Percentiles rank a stretch among this genome's conserved stretches.
Conservation (phyloP, 2,888 invertebrate species). For the Celastrina argiolus region DNA sequence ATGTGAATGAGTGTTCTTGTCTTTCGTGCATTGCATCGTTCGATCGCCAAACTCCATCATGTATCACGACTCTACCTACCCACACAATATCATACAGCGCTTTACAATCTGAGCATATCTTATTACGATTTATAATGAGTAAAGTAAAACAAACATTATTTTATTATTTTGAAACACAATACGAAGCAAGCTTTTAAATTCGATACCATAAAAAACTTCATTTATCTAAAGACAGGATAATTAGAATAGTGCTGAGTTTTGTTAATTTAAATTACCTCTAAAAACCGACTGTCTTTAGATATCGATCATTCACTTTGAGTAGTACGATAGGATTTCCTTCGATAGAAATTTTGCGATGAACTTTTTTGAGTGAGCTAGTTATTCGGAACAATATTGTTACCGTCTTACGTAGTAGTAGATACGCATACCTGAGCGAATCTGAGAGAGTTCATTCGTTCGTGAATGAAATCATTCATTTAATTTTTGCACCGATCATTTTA, state of each 20-base stretch:
- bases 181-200: conserved; percentile 57
- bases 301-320: conserved; percentile 36
- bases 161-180: conserved; percentile 42
- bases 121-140: not conserved
- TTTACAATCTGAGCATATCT: conserved; percentile 34
- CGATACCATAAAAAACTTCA: conserved; percentile 25
- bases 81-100: conserved; percentile 50
- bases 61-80: conserved; percentile 55
- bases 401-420: conserved; percentile 43
- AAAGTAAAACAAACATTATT: conserved; percentile 12
- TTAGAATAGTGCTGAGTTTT: not conserved
- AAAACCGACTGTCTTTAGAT: conserved; percentile 33
- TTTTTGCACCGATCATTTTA: conserved; percentile 23
- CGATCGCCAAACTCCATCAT: conserved; percentile 63
- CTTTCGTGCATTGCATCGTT: conserved; percentile 45
- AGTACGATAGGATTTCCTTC: conserved; percentile 26
- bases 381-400: conserved; percentile 34
- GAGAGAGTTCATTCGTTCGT: conserved; percentile 69
- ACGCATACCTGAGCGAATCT: conserved; percentile 68
- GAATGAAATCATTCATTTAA: conserved; percentile 31
- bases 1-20: conserved; percentile 40
- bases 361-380: conserved; percentile 29
- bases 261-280: not conserved
- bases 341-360: conserved; percentile 23
- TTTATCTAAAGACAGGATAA: conserved; percentile 30